Evolutionary conservation across 37 sponge, comb jelly and placozoan species (phyloP).

Genomic region (Spongilla lacustris): DNA sequence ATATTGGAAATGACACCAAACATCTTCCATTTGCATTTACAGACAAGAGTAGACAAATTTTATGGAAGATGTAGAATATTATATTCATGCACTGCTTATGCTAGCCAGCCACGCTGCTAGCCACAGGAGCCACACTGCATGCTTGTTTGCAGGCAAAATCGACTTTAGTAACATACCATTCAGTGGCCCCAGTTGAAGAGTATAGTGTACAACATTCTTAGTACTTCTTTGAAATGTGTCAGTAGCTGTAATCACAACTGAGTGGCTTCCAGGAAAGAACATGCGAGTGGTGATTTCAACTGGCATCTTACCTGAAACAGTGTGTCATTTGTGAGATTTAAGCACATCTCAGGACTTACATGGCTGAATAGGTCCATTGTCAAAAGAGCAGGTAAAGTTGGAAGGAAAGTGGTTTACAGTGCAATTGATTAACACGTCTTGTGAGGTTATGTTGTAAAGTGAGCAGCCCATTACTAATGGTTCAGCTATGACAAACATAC

Average conservation of each 20-base stretch:
- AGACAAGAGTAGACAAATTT: too few relatives aligned
- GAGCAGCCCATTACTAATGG: not conserved
- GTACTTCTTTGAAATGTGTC: not conserved
- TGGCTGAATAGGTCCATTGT: not conserved
- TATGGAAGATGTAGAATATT: too few relatives aligned
- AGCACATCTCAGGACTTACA: not conserved
- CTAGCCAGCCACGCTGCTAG: too few relatives aligned
- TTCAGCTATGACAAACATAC: not conserved
- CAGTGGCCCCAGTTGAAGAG: not conserved
- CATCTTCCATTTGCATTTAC: too few relatives aligned
- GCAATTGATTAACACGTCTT: not conserved
- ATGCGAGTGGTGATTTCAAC: not conserved
- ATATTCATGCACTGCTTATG: too few relatives aligned
- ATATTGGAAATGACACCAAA: too few relatives aligned
- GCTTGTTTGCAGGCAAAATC: too few relatives aligned
- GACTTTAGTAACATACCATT: not conserved
- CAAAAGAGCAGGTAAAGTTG: not conserved
- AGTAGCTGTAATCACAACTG: not conserved
- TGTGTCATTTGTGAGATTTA: not conserved
- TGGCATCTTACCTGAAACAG: not conserved
- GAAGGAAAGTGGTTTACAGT: not conserved
- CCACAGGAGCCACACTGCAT: too few relatives aligned
- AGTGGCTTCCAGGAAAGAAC: not conserved
- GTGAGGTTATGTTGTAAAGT: not conserved
- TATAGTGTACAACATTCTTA: not conserved